phyloP scores from a whole-genome alignment of 2,888 invertebrate genomes.

The Prostheceraeus crozeri region DNA sequence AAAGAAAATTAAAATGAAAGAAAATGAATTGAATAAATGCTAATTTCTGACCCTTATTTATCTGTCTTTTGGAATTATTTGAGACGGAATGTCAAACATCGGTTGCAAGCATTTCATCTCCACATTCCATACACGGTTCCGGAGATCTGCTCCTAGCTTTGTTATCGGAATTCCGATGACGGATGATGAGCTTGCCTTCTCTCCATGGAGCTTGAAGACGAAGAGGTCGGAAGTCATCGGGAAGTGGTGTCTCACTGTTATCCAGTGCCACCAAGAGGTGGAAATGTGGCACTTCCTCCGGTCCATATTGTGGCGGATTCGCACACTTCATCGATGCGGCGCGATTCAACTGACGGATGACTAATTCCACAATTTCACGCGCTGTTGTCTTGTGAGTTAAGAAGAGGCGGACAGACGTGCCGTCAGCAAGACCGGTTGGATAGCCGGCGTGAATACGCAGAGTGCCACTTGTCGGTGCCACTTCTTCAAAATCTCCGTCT shows the following conservation, averaged over 20 bases:
- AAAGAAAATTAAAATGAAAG: too few species aligned
- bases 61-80: too few species aligned
- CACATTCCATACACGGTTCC: too few species aligned
- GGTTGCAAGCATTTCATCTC: too few species aligned
- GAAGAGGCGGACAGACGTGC: constrained; percentile 83
- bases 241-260: constrained; percentile 79
- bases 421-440: constrained; percentile 82
- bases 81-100: too few species aligned
- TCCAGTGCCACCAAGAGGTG: constrained; percentile 91
- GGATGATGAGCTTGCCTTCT: constrained; percentile 62
- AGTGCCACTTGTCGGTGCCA: constrained; percentile 55
- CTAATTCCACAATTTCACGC: constrained; percentile 84
- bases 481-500: too few species aligned
- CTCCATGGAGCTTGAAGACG: constrained; percentile 91
- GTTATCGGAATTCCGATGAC: too few species aligned
- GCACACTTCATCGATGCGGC: constrained; percentile 24
- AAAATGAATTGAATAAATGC: too few species aligned
- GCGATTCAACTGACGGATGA: constrained; percentile 79
- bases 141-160: too few species aligned
- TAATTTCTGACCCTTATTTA: too few species aligned
- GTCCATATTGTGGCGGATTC: constrained; percentile 54
- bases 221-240: constrained; percentile 86
- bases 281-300: constrained; percentile 73
- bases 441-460: constrained; percentile 87
- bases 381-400: constrained; percentile 86